A percentile compares a stretch with the other conserved stretches of the same genome.
These are phyloP conservation scores for Alentia gelatinosa DNA, from an alignment of 2,888 invertebrate genomes.

Conservation along the genomic window DNA sequence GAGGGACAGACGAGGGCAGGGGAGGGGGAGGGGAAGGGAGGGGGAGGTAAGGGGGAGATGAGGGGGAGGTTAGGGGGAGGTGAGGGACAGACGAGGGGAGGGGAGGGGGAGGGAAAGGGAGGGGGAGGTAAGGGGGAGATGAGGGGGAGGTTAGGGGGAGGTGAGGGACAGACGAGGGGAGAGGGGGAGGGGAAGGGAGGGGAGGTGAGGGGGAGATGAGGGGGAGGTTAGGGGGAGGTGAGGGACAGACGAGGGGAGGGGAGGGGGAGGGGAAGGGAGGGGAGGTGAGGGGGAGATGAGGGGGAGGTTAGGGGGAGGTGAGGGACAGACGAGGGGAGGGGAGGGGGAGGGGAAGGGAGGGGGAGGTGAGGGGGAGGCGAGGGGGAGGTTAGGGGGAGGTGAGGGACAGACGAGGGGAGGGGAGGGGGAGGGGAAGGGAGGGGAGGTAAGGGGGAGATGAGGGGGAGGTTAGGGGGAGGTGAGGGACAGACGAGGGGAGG, in stretches of 20 bases:
- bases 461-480: neutral
- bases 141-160: neutral
- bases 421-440: neutral
- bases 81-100: neutral
- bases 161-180: neutral
- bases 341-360: neutral
- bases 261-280: neutral
- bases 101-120: neutral
- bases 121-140: neutral
- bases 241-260: neutral
- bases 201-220: neutral
- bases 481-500: neutral
- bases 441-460: neutral
- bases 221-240: neutral
- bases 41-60: neutral
- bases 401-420: neutral
- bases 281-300: neutral
- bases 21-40: neutral
- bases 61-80: neutral
- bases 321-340: neutral
- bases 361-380: neutral
- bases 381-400: neutral
- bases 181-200: neutral
- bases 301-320: neutral
- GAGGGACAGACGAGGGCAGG: neutral